Base-by-base conservation (phyloP, 2,113 vertebrate genomes). In the Laticauda laticaudata region DNA sequence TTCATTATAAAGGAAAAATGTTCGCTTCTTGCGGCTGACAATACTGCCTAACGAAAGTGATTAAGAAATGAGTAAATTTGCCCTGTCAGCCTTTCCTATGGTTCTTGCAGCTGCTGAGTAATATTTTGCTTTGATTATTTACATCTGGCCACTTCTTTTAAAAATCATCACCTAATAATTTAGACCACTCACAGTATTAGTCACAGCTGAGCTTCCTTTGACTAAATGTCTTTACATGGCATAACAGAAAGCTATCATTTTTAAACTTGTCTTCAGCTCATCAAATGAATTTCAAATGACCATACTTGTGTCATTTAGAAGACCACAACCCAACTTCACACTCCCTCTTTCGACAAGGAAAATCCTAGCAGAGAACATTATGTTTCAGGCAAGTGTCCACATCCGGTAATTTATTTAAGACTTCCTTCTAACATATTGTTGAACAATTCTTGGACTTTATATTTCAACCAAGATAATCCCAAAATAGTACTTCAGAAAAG, bases 81-180 rank as follows among this genome's bases (percentile, higher is more conserved):
- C 97, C 97, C 94, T 94, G 97, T 97, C 97, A 97, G 97, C 97
- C 95, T 97, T 97, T 97, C 96, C 95, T 96, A 94, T 96, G 92
- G 88, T 94, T 97, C 96, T 96, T 96, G 96, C 97, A 97, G 97
- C 96, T 98, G 97, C 97, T 98, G 98, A 98, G 97, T 97, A 97
- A 97, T 96, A 96, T 96, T 97, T 96, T 96, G 94, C 96, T 96
- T 96, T 96, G 94, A 95, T 94, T 97, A 95, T 97, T 97, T 98
- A 97, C 96, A 97, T 97, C 95, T 98, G 97, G 97, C 97, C 96
- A 97, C 94, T 97, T 96, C 95, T 97, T 98, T 97, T 95, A 97
- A 97, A 97, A 96, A 96, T 95, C 95, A 96, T 95, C 96, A 97
- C 96, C 97, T 97, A 97, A 97, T 97, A 97, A 97, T 95, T 97